Percentiles rank a stretch among this genome's conserved stretches.
These are phyloP conservation scores for Silurus aristotelis DNA, from an alignment of 2,797 vertebrate species.

Conservation along the genomic window DNA sequence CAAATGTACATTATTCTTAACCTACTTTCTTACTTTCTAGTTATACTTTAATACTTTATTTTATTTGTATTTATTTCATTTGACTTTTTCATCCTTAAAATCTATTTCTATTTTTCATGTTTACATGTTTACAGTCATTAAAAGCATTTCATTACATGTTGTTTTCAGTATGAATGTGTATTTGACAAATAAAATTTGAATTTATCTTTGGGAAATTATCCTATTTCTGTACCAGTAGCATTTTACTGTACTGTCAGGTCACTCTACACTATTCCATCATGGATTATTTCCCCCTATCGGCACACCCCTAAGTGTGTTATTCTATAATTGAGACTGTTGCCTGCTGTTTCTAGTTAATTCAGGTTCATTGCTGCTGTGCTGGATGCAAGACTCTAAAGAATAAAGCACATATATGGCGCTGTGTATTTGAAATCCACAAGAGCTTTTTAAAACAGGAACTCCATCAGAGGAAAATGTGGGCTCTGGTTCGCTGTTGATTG, in stretches of 20 bases:
- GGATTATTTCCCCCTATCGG: neutral
- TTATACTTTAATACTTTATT: too few relatives aligned
- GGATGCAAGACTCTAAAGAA: neutral
- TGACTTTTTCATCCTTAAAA: too few relatives aligned
- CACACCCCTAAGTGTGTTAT: neutral
- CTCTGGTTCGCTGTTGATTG: constrained; percentile 28
- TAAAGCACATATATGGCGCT: constrained; percentile 9
- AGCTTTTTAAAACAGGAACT: constrained; percentile 43
- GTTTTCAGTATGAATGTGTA: too few relatives aligned
- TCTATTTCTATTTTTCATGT: too few relatives aligned
- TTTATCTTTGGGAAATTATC: neutral
- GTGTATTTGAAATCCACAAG: constrained; percentile 15
- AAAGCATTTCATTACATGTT: too few relatives aligned
- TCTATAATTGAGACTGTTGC: neutral
- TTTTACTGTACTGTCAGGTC: neutral
- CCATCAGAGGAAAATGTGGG: constrained; percentile 32
- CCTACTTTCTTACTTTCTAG: too few relatives aligned
- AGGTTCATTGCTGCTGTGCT: constrained; percentile 2
- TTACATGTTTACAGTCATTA: too few relatives aligned
- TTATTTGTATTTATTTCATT: too few relatives aligned
- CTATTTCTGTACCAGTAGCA: neutral
- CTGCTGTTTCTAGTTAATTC: constrained; percentile 21
- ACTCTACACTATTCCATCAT: neutral
- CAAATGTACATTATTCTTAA: too few relatives aligned
- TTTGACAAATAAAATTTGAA: too few relatives aligned